Evolutionary conservation across 2,888 invertebrate genomes (phyloP).

Genomic region (Erpobdella octoculata): DNA sequence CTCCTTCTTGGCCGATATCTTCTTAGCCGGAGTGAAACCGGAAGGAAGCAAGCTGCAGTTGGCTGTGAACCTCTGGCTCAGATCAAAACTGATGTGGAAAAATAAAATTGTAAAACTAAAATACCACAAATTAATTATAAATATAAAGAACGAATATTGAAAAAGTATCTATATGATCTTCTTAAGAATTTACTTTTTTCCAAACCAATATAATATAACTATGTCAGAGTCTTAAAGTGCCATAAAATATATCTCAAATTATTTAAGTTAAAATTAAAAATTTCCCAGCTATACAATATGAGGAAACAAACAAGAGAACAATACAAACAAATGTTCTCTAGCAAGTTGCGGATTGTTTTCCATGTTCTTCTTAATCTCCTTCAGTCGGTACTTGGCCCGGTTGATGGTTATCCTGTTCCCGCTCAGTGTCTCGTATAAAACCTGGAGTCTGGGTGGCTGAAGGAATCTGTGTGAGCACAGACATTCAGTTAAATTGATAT

Average conservation of each 20-base stretch:
- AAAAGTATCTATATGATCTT: too few relatives aligned
- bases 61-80: background rate
- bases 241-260: background rate
- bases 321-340: constrained; percentile 28
- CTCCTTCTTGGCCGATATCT: constrained; percentile 22
- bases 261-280: background rate
- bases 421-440: constrained; percentile 18
- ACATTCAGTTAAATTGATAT: too few relatives aligned
- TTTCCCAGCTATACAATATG: too few relatives aligned
- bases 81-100: background rate
- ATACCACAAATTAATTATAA: too few relatives aligned
- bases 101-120: background rate
- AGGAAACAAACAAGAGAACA: constrained; percentile 31
- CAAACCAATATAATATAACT: too few relatives aligned
- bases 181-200: too few relatives aligned
- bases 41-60: background rate
- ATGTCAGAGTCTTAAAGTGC: too few relatives aligned
- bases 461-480: background rate
- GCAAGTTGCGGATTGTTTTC: background rate
- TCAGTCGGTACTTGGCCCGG: background rate
- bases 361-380: background rate
- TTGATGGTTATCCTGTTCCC: constrained; percentile 20
- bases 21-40: background rate
- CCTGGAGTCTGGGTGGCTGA: constrained; percentile 17
- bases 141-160: too few relatives aligned